Percentiles rank a stretch among this genome's conserved stretches.
phyloP scores from a whole-genome alignment of 92 coral and sea anemone species.

The Muricea muricata region DNA sequence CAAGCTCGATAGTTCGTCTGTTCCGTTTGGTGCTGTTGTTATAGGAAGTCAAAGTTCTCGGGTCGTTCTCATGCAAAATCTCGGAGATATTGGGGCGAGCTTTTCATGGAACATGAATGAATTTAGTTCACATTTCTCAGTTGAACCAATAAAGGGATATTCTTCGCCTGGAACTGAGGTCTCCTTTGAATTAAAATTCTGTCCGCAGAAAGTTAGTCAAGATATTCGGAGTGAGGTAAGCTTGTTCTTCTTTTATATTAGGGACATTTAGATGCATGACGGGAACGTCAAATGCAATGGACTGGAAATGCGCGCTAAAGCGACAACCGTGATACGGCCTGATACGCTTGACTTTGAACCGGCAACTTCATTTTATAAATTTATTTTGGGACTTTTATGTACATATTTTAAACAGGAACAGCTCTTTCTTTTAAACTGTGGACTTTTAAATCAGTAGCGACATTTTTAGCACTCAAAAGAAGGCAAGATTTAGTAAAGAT shows the following conservation, averaged over 20 bases:
- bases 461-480: too few relatives aligned
- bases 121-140: constrained; percentile 84
- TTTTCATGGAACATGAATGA: constrained; percentile 91
- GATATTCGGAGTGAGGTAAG: constrained; percentile 93
- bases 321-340: too few relatives aligned
- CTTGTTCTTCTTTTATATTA: not conserved
- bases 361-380: too few relatives aligned
- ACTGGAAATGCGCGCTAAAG: too few relatives aligned
- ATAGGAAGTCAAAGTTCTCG: constrained; percentile 89
- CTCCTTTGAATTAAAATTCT: constrained; percentile 84
- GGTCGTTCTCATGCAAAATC: constrained; percentile 90
- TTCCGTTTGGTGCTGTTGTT: constrained; percentile 98
- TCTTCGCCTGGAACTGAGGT: constrained; percentile 96
- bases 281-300: too few relatives aligned
- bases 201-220: constrained; percentile 84
- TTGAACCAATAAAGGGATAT: constrained; percentile 87
- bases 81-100: constrained; percentile 97
- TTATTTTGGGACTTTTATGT: too few relatives aligned
- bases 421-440: too few relatives aligned
- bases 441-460: too few relatives aligned
- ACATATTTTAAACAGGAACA: too few relatives aligned
- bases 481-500: too few relatives aligned
- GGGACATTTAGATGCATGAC: too few relatives aligned
- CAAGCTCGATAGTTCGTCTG: constrained; percentile 86
- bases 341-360: too few relatives aligned